A percentile compares a stretch with the other conserved stretches of the same genome.
phyloP scores from a whole-genome alignment of 2,888 invertebrate species.

The Stratiomys singularior region DNA sequence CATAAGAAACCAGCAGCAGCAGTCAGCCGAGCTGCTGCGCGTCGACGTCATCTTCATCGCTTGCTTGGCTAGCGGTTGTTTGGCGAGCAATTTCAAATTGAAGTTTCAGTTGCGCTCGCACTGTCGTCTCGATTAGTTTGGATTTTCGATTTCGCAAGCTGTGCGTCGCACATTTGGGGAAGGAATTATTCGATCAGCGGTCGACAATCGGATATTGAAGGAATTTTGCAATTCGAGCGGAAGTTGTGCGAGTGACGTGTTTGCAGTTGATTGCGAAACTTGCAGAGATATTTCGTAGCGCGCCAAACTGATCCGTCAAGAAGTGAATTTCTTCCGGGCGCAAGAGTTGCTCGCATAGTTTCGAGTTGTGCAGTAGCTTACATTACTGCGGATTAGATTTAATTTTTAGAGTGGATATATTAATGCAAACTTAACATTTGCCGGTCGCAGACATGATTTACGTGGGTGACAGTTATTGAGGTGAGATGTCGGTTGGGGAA shows the following conservation, averaged over 20 bases:
- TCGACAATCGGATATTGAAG: too few relatives aligned
- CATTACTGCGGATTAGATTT: too few relatives aligned
- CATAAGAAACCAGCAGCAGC: neutral
- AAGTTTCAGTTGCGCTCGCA: slow-evolving; percentile 37
- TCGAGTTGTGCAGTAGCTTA: too few relatives aligned
- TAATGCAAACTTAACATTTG: neutral
- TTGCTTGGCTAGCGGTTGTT: neutral
- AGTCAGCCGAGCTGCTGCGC: neutral
- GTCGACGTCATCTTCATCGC: neutral
- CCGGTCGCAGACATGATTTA: neutral
- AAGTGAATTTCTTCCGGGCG: neutral
- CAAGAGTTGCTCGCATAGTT: too few relatives aligned
- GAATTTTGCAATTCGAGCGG: neutral
- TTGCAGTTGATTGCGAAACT: neutral
- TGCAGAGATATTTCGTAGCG: neutral
- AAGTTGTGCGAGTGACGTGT: neutral
- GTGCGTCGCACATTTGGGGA: neutral
- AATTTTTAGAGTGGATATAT: too few relatives aligned
- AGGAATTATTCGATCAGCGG: neutral
- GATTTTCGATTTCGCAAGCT: slow-evolving; percentile 24
- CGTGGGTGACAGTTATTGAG: neutral
- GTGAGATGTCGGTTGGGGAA: slow-evolving; percentile 1
- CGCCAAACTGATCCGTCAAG: neutral
- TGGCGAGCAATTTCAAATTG: neutral
- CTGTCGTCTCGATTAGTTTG: slow-evolving; percentile 22